phyloP scores from a whole-genome alignment of 2,113 vertebrate species.

The Bufo bufo region DNA sequence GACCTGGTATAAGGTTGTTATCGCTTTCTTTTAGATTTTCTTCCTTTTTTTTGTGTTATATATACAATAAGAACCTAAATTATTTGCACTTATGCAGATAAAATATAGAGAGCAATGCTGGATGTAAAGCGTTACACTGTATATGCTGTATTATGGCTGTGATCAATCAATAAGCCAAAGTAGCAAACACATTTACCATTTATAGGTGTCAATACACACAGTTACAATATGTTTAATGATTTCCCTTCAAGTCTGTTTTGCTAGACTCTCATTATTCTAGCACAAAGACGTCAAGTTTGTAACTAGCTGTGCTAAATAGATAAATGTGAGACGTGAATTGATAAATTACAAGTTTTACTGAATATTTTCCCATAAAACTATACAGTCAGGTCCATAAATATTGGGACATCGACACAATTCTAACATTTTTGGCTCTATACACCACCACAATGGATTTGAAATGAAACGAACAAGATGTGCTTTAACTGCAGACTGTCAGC shows the following conservation, averaged over 20 bases:
- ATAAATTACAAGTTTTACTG: not conserved
- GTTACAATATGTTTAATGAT: not conserved
- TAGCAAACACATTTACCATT: not conserved
- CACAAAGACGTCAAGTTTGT: not conserved
- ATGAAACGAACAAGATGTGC: too few species aligned
- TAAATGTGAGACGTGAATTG: not conserved
- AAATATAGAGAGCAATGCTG: not conserved
- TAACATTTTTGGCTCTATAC: too few species aligned
- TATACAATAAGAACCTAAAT: too few species aligned
- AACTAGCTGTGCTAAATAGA: not conserved
- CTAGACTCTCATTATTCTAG: not conserved
- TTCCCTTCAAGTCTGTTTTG: conserved; percentile 8
- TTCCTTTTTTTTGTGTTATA: not conserved
- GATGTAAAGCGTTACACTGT: not conserved
- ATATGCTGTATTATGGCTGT: not conserved
- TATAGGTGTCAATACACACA: not conserved
- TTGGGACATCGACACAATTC: too few species aligned
- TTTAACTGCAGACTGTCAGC: too few species aligned
- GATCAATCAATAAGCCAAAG: not conserved
- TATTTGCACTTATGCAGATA: not conserved
- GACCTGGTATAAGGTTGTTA: not conserved
- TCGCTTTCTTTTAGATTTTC: not conserved
- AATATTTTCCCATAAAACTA: not conserved
- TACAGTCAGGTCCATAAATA: too few species aligned
- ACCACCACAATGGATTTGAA: too few species aligned